Evolutionary conservation across 2,888 invertebrate genomes (phyloP).

Genomic region (Tribolium freemani): DNA sequence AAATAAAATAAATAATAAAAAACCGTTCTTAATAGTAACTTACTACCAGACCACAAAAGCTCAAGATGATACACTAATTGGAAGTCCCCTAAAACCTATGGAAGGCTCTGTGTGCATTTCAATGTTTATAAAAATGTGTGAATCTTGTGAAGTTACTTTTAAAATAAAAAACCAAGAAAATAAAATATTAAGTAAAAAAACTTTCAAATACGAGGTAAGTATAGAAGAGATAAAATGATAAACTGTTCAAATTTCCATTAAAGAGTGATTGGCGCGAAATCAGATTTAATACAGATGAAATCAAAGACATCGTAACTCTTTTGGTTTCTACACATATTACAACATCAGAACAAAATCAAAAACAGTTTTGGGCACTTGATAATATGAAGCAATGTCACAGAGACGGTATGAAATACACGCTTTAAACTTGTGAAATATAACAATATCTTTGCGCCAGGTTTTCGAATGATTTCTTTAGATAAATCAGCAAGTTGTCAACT

Average conservation of each 20-base stretch:
- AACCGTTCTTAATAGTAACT: not conserved
- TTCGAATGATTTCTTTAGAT: not conserved
- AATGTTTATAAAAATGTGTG: constrained; percentile 45
- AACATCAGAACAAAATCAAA: not conserved
- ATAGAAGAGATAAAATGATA: not conserved
- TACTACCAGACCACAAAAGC: not conserved
- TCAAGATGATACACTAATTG: not conserved
- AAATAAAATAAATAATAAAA: not conserved
- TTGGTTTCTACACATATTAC: not conserved
- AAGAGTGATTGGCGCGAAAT: not conserved
- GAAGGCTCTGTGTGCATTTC: constrained; percentile 29
- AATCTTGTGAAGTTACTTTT: constrained; percentile 1
- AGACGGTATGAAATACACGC: constrained; percentile 16
- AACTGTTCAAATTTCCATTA: not conserved
- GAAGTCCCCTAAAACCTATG: not conserved
- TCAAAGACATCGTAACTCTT: not conserved
- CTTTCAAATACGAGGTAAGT: not conserved
- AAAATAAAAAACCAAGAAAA: not conserved
- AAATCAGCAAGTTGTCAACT: not conserved
- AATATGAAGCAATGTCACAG: constrained; percentile 47
- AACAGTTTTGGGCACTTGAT: constrained; percentile 53
- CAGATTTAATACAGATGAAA: not conserved
- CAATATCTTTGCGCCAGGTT: not conserved
- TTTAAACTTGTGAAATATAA: not conserved
- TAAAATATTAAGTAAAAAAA: not conserved